phyloP scores from a whole-genome alignment of 2,888 invertebrate species.

The Protonemura montana region DNA sequence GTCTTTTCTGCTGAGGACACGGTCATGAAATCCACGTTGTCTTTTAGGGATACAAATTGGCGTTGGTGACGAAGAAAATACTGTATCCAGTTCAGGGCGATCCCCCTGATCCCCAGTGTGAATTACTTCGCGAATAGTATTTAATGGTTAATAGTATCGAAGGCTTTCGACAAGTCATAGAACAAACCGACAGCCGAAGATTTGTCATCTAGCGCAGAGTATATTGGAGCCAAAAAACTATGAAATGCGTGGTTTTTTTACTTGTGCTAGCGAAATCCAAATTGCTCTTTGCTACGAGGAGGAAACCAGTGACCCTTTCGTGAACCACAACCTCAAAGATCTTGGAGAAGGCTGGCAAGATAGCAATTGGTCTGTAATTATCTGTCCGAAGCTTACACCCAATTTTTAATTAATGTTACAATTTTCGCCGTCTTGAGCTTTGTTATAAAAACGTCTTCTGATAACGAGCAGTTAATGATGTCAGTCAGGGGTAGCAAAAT shows the following conservation, averaged over 20 bases:
- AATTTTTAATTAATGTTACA: too few relatives aligned
- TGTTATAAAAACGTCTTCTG: too few relatives aligned
- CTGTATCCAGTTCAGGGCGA: background rate
- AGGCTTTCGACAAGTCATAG: background rate
- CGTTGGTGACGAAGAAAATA: background rate
- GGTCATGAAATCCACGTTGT: background rate
- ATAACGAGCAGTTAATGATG: too few relatives aligned
- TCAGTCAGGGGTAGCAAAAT: too few relatives aligned
- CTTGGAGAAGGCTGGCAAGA: too few relatives aligned
- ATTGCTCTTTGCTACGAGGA: background rate
- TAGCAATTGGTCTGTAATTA: too few relatives aligned
- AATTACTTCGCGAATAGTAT: background rate
- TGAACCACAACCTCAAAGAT: too few relatives aligned
- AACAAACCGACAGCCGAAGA: background rate
- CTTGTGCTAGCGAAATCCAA: background rate
- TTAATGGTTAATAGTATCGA: background rate
- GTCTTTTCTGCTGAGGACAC: background rate
- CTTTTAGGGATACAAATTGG: background rate
- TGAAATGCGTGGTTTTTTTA: background rate
- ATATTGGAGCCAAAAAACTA: background rate
- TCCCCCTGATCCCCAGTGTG: background rate
- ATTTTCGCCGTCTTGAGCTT: too few relatives aligned
- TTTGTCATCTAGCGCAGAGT: background rate
- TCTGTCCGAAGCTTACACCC: too few relatives aligned
- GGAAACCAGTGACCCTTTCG: background rate